Evolutionary conservation across 2,888 invertebrate genomes (phyloP), one percentile per base, ranked within the genome.

Genomic region (Cinara cedri): DNA sequence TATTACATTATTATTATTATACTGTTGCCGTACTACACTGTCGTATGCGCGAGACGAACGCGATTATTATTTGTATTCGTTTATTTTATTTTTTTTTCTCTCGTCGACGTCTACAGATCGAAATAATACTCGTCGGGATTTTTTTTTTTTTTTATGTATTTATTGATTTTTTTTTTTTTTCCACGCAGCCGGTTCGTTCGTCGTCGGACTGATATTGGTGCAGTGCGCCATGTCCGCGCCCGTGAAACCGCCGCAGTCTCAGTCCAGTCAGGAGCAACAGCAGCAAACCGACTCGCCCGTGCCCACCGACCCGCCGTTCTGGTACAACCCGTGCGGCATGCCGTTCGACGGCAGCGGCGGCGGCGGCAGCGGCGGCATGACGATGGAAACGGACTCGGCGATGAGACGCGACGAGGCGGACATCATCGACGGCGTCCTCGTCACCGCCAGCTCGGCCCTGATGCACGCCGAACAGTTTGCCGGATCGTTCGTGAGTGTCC

Each of bases 261-360:
- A n/a, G 16, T 11, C n/a, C 54, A 51, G 24, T 24, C 34, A n/a
- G 11, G 46, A 44, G 13, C 72, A n/a, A n/a, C n/a, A 24, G 24
- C 60, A 24, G 34, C 49, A 42, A 14, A 14, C 24, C 42, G 14
- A n/a, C 16, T 21, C 46, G 11, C 19, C 57, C 60, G 46, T 10
- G 26, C 34, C 66, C 16, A 60, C 76, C 65, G 68, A 19, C 34
- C 46, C 76, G 49, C 76, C 76, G 68, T 78, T 78, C 21, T 78
- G 76, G 76, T 57, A 68, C 51, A 78, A 78, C 21, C 76, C 76
- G 44, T 78, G 76, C 42, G 76, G 76, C 68, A 68, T 16, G 76
- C 60, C 66, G 49, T 34, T 19, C 21, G 76, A 78, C 19, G 68
- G 76, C 3, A 78, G 66, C 42, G 75, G 75, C 16, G 63, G 71